Evolutionary conservation across 2,888 invertebrate genomes (phyloP).

Genomic region (Metallyticus violacea): DNA sequence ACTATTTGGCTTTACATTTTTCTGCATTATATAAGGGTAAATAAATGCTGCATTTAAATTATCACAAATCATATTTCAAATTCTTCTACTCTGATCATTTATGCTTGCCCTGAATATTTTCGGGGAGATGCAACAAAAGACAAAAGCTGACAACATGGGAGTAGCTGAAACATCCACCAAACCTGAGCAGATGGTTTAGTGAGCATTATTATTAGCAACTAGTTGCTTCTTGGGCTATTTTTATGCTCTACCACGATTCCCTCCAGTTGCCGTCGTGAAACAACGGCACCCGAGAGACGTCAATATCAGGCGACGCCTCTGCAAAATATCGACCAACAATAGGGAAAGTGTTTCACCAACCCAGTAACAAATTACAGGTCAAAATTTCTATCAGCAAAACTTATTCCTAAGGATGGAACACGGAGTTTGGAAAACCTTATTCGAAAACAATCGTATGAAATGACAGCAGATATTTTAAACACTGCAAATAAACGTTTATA

Average conservation of each 20-base stretch:
- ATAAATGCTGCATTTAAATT: not conserved
- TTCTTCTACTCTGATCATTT: not conserved
- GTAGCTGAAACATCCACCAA: constrained; percentile 15
- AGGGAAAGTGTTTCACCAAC: not conserved
- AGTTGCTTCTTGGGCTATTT: constrained; percentile 1
- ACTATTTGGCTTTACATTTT: not conserved
- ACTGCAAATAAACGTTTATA: not conserved
- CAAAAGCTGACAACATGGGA: constrained; percentile 1
- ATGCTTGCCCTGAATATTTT: not conserved
- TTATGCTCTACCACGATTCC: constrained; percentile 33
- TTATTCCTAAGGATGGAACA: not conserved
- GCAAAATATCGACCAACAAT: constrained; percentile 24
- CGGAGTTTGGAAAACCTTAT: not conserved
- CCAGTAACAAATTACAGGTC: not conserved
- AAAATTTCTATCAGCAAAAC: not conserved
- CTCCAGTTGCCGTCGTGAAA: constrained; percentile 36
- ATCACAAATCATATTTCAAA: not conserved
- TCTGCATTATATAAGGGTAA: not conserved
- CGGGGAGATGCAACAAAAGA: not conserved
- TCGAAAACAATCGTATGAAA: not conserved
- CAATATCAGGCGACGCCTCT: constrained; percentile 35
- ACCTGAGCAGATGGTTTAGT: constrained; percentile 25
- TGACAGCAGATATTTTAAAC: not conserved
- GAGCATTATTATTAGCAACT: constrained; percentile 20
- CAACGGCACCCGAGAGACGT: constrained; percentile 36